A percentile compares a stretch with the other conserved stretches of the same genome.
phyloP scores from a whole-genome alignment of 1,140 invertebrate genomes.

The Lineus longissimus region DNA sequence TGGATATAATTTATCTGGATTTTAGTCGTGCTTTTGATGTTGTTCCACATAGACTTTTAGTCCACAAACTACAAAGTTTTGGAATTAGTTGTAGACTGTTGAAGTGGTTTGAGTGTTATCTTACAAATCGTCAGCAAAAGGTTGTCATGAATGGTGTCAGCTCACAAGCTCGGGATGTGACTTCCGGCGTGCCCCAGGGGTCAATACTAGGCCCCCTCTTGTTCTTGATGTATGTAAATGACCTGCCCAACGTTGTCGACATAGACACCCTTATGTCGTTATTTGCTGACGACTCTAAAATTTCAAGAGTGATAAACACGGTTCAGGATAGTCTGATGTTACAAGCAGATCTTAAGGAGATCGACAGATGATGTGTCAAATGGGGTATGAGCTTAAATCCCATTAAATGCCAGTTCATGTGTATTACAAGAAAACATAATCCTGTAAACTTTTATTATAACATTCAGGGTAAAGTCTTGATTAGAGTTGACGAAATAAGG shows the following conservation, averaged over 20 bases:
- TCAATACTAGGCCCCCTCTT: constrained; percentile 12
- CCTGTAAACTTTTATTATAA: too few species aligned
- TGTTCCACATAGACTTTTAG: constrained; percentile 8
- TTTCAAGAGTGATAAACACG: too few species aligned
- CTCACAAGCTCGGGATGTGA: not conserved
- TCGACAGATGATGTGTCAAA: too few species aligned
- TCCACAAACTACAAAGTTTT: constrained; percentile 9
- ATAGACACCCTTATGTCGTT: constrained; percentile 9
- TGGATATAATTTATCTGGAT: constrained; percentile 9
- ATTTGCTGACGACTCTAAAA: constrained; percentile 14
- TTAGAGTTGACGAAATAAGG: too few species aligned
- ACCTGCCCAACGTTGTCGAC: constrained; percentile 2
- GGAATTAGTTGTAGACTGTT: constrained; percentile 1
- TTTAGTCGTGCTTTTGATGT: not conserved
- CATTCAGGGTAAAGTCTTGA: too few species aligned
- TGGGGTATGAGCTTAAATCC: too few species aligned
- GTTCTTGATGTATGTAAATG: constrained; percentile 19
- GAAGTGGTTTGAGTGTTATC: constrained; percentile 3
- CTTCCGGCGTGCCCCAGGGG: constrained; percentile 12
- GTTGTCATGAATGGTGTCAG: not conserved
- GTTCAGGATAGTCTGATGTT: too few species aligned
- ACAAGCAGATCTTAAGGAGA: too few species aligned
- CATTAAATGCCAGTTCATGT: too few species aligned
- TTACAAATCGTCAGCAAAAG: not conserved
- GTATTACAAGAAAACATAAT: too few species aligned